A percentile compares a stretch with the other conserved stretches of the same genome.
These are phyloP conservation scores for Scylla paramamosain DNA, from an alignment of 1,140 invertebrate species.

Conservation along the genomic window DNA sequence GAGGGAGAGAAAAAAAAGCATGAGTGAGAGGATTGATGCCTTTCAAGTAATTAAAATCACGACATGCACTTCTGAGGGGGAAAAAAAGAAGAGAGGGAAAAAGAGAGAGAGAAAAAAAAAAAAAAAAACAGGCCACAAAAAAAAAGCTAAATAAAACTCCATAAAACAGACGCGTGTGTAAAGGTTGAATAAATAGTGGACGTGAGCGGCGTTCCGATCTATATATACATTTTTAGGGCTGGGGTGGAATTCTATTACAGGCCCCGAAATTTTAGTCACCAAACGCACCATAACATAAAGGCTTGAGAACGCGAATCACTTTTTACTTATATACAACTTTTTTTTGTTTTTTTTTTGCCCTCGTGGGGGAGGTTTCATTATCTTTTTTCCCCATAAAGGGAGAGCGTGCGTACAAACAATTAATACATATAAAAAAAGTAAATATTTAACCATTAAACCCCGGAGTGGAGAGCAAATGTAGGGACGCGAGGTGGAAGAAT, in stretches of 20 bases:
- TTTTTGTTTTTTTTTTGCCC: too few relatives aligned
- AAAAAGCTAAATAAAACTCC: not conserved
- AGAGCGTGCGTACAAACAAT: not conserved
- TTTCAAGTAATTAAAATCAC: slow-evolving; percentile 12
- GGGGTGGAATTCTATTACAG: slow-evolving; percentile 2
- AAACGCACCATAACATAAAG: slow-evolving; percentile 14
- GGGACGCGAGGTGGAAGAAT: slow-evolving; percentile 8
- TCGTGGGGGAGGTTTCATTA: too few relatives aligned
- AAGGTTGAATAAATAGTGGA: slow-evolving; percentile 23
- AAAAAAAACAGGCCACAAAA: not conserved
- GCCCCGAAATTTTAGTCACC: not conserved
- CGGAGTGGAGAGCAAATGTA: not conserved
- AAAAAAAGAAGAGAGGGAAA: not conserved
- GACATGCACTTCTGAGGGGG: slow-evolving; percentile 9
- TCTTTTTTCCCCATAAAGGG: not conserved
- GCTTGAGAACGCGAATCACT: not conserved
- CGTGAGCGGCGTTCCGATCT: slow-evolving; percentile 17
- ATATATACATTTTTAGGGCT: slow-evolving; percentile 24
- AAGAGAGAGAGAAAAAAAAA: not conserved
- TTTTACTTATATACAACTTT: not conserved
- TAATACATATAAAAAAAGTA: not conserved
- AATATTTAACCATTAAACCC: not conserved
- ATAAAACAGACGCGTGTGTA: slow-evolving; percentile 14
- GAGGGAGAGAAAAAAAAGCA: not conserved
- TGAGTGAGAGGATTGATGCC: not conserved